Evolutionary conservation across 53 echinoderm and acorn worm species (phyloP).

Genomic region (Mesocentrotus franciscanus): DNA sequence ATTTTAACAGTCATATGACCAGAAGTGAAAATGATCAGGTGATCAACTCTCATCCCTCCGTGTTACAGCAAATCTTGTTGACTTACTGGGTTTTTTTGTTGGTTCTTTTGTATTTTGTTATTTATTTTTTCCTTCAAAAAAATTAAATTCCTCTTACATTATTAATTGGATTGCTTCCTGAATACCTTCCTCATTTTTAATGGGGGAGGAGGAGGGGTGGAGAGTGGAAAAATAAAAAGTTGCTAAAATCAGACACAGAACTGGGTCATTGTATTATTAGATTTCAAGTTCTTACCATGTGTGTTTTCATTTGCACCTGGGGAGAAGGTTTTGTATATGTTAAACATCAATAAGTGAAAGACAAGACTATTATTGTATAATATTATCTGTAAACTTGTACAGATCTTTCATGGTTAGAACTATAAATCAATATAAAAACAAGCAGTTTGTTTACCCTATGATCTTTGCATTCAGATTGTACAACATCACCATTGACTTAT

Average conservation of each 20-base stretch:
- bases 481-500: not conserved
- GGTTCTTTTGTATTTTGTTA: not conserved
- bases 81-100: not conserved
- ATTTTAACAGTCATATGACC: not conserved
- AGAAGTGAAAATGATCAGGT: not conserved
- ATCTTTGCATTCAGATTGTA: not conserved
- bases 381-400: conserved; percentile 1
- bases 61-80: too few relatives aligned
- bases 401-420: not conserved
- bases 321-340: not conserved
- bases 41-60: not conserved
- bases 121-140: not conserved
- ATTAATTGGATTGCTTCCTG: not conserved
- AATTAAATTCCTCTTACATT: not conserved
- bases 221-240: not conserved
- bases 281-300: not conserved
- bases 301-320: not conserved
- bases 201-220: not conserved
- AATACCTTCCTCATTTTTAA: not conserved
- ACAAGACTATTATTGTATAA: conserved; percentile 31
- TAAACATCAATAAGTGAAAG: not conserved
- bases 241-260: not conserved
- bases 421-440: conserved; percentile 1
- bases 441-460: not conserved
- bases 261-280: not conserved